Conservation (phyloP, 2,888 invertebrate genomes). For the Gandaritis pyraliata region DNA sequence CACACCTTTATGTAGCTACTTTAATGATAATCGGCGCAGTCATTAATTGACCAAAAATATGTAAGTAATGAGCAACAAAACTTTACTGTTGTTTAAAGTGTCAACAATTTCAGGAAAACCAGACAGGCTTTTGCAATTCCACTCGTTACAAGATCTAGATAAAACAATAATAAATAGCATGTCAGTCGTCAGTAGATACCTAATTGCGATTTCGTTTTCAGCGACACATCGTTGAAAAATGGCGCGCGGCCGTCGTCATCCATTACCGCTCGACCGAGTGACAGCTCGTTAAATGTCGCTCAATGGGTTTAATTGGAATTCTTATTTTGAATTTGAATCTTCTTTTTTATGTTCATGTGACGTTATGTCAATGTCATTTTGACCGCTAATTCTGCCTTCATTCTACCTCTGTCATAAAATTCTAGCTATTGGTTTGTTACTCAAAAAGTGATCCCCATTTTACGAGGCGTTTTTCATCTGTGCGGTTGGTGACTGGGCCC, state of each 20-base stretch:
- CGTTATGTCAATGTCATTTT: constrained; percentile 21
- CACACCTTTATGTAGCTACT: constrained; percentile 15
- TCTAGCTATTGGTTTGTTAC: too few relatives aligned
- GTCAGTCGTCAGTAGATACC: constrained; percentile 30
- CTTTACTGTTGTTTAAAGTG: constrained; percentile 1
- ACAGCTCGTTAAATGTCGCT: constrained; percentile 54
- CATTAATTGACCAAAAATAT: constrained; percentile 3
- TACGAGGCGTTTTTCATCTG: too few relatives aligned
- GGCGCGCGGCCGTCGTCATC: constrained; percentile 49
- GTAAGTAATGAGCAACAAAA: constrained; percentile 1
- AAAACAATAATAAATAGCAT: constrained; percentile 38
- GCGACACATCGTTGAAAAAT: constrained; percentile 50
- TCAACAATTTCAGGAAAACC: constrained; percentile 1
- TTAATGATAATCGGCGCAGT: constrained; percentile 19
- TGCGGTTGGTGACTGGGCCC: too few relatives aligned
- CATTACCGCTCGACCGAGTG: constrained; percentile 52
- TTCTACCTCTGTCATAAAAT: too few relatives aligned
- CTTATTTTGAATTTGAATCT: constrained; percentile 35
- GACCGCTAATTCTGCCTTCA: constrained; percentile 13
- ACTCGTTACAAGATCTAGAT: constrained; percentile 17
- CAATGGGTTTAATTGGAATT: constrained; percentile 41
- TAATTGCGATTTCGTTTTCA: constrained; percentile 49
- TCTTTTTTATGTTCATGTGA: constrained; percentile 19
- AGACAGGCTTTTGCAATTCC: background rate
- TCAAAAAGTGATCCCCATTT: too few relatives aligned